Conservation (phyloP, 1,140 invertebrate genomes). For the Drosophila sucinea region DNA sequence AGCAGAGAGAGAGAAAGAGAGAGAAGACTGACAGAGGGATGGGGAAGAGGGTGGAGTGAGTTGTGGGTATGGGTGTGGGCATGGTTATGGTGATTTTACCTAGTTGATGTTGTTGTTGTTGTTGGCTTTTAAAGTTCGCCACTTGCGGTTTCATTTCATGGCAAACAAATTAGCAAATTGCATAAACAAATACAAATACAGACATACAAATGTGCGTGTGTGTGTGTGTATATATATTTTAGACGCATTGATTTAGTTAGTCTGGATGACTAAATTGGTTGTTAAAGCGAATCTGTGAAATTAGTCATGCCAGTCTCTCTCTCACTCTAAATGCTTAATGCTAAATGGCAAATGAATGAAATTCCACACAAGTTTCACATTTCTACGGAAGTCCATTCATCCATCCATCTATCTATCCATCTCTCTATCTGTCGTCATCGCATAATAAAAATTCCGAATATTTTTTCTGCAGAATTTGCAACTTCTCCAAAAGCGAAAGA, state of each 20-base stretch:
- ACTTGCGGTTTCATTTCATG: constrained; percentile 39
- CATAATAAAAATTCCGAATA: constrained; percentile 6
- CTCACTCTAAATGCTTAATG: not conserved
- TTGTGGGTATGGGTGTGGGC: not conserved
- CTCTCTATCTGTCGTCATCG: not conserved
- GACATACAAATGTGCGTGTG: constrained; percentile 13
- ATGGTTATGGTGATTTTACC: not conserved
- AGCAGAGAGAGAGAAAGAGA: not conserved
- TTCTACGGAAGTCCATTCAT: not conserved
- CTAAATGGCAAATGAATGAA: constrained; percentile 23
- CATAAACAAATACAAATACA: constrained; percentile 34
- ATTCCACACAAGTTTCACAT: constrained; percentile 43
- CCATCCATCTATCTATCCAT: constrained; percentile 6
- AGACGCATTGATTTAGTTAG: constrained; percentile 43
- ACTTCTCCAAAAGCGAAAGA: constrained; percentile 9
- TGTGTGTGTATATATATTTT: too few relatives aligned
- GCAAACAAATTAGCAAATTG: constrained; percentile 36
- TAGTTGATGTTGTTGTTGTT: not conserved
- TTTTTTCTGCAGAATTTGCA: constrained; percentile 40
- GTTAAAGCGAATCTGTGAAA: constrained; percentile 52
- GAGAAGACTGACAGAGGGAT: constrained; percentile 9
- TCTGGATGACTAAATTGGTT: constrained; percentile 36
- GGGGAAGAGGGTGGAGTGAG: not conserved
- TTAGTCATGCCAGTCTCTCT: constrained; percentile 26
- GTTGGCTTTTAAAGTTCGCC: constrained; percentile 30